Conservation (phyloP, 2,113 vertebrate genomes). For the Osmerus mordax region DNA sequence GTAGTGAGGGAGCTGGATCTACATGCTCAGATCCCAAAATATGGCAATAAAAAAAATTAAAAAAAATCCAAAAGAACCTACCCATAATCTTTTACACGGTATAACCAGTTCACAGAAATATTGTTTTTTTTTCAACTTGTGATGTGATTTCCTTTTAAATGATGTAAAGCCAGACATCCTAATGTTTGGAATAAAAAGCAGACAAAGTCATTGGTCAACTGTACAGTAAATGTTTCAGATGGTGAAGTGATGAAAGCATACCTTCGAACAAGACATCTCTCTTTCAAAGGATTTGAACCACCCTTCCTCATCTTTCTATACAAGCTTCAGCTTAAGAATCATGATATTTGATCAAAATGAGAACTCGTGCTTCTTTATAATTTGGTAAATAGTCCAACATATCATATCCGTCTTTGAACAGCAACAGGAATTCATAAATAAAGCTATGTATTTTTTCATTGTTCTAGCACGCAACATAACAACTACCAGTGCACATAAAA, state of each 20-base stretch:
- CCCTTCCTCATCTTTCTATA: neutral
- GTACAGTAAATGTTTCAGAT: neutral
- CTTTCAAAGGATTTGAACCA: neutral
- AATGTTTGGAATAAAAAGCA: neutral
- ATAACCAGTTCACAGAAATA: neutral
- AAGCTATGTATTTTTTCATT: constrained; percentile 4
- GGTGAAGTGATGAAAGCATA: neutral
- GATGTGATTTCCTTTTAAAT: neutral
- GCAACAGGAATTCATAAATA: constrained; percentile 11
- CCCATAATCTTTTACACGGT: neutral
- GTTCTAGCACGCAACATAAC: neutral
- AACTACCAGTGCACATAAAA: neutral
- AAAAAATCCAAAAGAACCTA: neutral
- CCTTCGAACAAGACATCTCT: neutral
- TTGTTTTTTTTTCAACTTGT: neutral
- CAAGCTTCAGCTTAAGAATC: neutral
- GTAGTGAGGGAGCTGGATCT: constrained; percentile 9
- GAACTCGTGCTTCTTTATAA: neutral
- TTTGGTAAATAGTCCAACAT: neutral
- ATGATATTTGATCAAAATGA: neutral
- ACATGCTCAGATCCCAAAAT: constrained; percentile 8
- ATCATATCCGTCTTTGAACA: neutral
- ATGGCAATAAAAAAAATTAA: neutral
- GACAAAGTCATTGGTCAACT: neutral
- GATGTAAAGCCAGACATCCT: neutral